Conservation (phyloP, 2,888 invertebrate genomes). For the Meganola albula region DNA sequence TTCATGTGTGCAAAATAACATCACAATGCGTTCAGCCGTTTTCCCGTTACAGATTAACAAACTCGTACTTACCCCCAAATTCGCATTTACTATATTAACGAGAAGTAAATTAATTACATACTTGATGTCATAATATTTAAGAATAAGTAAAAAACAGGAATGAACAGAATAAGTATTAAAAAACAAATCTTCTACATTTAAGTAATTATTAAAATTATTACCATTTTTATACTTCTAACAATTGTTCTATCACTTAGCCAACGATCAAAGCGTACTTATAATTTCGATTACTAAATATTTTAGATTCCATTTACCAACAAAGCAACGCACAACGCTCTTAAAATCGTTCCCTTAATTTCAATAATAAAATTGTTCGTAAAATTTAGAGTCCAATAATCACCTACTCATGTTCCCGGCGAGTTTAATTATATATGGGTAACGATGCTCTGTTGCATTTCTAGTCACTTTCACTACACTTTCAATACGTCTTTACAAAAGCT, state of each 20-base stretch:
- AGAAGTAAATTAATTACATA: too few relatives aligned
- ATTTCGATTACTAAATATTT: constrained; percentile 49
- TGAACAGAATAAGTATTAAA: constrained; percentile 11
- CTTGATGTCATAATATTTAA: too few relatives aligned
- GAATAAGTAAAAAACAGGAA: constrained; percentile 12
- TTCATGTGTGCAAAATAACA: too few relatives aligned
- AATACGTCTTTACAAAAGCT: constrained; percentile 42
- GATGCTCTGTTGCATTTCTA: constrained; percentile 39
- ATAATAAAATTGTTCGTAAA: constrained; percentile 52
- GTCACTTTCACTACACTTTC: constrained; percentile 46
- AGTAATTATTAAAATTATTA: constrained; percentile 52
- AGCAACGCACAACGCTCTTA: constrained; percentile 61
- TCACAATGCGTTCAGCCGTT: too few relatives aligned
- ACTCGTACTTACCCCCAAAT: too few relatives aligned
- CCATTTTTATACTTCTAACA: constrained; percentile 54
- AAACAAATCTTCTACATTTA: constrained; percentile 25
- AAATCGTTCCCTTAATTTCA: constrained; percentile 46
- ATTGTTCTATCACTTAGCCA: constrained; percentile 58
- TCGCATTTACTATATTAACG: too few relatives aligned
- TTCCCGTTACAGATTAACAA: too few relatives aligned
- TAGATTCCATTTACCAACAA: constrained; percentile 63
- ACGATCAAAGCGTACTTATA: constrained; percentile 62
- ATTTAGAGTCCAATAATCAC: constrained; percentile 62
- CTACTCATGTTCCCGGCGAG: constrained; percentile 61
- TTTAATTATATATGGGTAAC: constrained; percentile 34